Percentiles rank a stretch among this genome's conserved stretches.
Evolutionary conservation across 1,140 invertebrate species (phyloP).

Genomic region (Drosophila auraria): DNA sequence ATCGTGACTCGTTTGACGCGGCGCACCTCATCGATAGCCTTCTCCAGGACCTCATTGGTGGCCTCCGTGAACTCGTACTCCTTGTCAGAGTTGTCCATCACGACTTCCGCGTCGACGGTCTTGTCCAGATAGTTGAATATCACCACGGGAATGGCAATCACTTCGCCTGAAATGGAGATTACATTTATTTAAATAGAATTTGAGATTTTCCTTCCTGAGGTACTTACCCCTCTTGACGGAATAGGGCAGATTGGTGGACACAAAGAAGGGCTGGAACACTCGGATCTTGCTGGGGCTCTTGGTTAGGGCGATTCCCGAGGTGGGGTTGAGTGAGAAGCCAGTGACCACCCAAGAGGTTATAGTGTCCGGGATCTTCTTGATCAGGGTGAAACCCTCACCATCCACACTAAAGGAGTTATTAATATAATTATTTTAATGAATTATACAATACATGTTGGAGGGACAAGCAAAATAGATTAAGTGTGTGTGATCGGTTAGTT

Average conservation of each 20-base stretch:
- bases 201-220: no score
- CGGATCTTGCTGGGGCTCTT: constrained; percentile 90
- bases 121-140: constrained; percentile 86
- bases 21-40: constrained; percentile 87
- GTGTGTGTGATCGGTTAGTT: constrained; percentile 10
- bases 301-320: constrained; percentile 93
- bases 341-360: constrained; percentile 97
- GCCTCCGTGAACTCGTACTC: constrained; percentile 92
- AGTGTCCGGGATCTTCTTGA: constrained; percentile 91
- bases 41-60: constrained; percentile 86
- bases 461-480: background rate
- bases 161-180: constrained; percentile 59
- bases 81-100: constrained; percentile 92
- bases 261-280: constrained; percentile 95
- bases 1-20: constrained; percentile 89
- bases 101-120: constrained; percentile 92
- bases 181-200: background rate
- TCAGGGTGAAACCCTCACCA: constrained; percentile 71
- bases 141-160: constrained; percentile 77
- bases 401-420: constrained; percentile 29
- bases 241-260: constrained; percentile 92
- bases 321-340: constrained; percentile 95
- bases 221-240: constrained; percentile 91
- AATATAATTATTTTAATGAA: background rate
- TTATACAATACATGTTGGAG: background rate